These are phyloP conservation scores for Catagonus wagneri DNA, from an alignment of 2,113 vertebrate genomes.

Conservation along the genomic window DNA sequence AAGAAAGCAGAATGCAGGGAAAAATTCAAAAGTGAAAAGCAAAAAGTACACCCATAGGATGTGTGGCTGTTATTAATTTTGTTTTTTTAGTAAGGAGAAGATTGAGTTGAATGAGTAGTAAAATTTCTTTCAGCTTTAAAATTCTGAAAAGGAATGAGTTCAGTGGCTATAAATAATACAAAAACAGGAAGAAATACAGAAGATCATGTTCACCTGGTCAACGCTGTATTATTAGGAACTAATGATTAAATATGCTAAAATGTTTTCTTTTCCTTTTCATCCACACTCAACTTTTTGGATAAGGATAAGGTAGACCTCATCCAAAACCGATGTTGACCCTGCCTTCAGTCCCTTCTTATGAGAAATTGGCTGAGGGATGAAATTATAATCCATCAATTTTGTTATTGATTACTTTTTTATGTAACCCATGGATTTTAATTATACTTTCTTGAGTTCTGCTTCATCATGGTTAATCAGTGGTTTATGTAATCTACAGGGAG, in stretches of 20 bases:
- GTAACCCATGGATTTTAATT: neutral
- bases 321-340: neutral
- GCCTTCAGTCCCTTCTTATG: neutral
- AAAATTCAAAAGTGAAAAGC: neutral
- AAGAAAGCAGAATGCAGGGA: neutral
- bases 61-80: neutral
- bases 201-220: neutral
- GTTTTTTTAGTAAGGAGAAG: neutral
- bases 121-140: neutral
- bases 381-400: slow-evolving; percentile 16
- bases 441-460: neutral
- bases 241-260: neutral
- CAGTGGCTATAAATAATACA: neutral
- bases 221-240: neutral
- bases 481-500: neutral
- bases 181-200: neutral
- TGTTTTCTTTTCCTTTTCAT: neutral
- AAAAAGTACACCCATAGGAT: neutral
- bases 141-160: neutral
- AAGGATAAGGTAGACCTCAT: neutral
- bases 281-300: neutral
- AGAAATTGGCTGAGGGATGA: neutral
- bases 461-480: neutral
- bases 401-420: neutral
- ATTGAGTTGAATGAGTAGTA: neutral